A percentile compares a stretch with the other conserved stretches of the same genome.
Evolutionary conservation across 2,888 invertebrate species (phyloP).

Genomic region (Leucozona laternaria): DNA sequence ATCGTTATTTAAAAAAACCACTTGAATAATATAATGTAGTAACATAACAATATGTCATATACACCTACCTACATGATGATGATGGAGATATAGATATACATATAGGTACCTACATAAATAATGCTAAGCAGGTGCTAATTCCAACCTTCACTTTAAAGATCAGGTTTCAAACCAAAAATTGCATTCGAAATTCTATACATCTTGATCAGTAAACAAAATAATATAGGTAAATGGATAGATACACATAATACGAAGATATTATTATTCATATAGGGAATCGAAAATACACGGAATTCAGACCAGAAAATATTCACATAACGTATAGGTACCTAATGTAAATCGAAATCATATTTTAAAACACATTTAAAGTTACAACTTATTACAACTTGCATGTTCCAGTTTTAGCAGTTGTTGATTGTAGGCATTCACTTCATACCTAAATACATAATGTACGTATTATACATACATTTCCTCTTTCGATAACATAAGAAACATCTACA

Average conservation of each 20-base stretch:
- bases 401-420: not conserved
- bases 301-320: not conserved
- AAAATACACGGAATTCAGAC: not conserved
- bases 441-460: too few relatives aligned
- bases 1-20: not conserved
- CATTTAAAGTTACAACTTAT: not conserved
- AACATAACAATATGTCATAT: not conserved
- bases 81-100: not conserved
- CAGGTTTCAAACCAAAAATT: conserved; percentile 36
- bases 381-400: not conserved
- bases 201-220: not conserved
- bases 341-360: not conserved
- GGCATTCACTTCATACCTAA: too few relatives aligned
- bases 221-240: not conserved
- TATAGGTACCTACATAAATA: not conserved
- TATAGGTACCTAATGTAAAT: not conserved
- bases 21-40: not conserved
- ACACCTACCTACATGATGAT: not conserved
- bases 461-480: conserved; percentile 57
- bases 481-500: conserved; percentile 20
- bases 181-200: conserved; percentile 33
- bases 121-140: conserved; percentile 38
- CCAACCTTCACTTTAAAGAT: conserved; percentile 40
- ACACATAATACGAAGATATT: not conserved
- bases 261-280: not conserved